Base-by-base conservation (phyloP, 2,888 invertebrate species). In the Unio pictorum region DNA sequence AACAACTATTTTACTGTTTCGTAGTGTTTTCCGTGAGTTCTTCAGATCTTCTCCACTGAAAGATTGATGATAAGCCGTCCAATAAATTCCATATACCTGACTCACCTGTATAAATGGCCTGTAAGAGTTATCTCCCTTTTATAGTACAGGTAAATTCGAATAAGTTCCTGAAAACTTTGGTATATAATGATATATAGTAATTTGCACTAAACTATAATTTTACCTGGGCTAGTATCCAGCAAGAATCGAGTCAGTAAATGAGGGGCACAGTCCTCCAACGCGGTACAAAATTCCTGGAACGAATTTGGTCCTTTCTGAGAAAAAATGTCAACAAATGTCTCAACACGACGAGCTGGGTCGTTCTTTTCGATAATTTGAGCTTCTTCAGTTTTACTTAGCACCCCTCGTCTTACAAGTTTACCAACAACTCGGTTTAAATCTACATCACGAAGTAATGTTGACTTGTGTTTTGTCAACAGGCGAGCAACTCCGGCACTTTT, bases 271-370 rank as follows among this genome's bases (percentile, higher is more conserved):
- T 84, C 82, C 73, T 89, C 88, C 61, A 89, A 81, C 78, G 82
- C 82, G 67, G 76, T 80, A 80, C 88, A 88, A 77, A 89, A 85
- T 66, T 86, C 87, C 26, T 84, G 82, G 78, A 89, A 88, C 62
- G 84, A 86, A 55, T 77, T 74, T 55, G 81, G 76, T 65, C 86
- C 87, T 75, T 88, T 89, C 64, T 78, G 79, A 11, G 84, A 83
- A 34, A 89, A 73, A 70, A 86, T 81, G 64, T 87, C 88, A 34
- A 89, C 77, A 76, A 89, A 81, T 55, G 80, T 69, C 45, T 88
- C 87, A n/a, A 84, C 79, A 30, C 84, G 79, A 59, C 75, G 78
- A 55, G 77, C 77, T 3, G 79, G 77, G 60, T 84, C 81, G 34
- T 67, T 63, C 28, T 76, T 78, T 34, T 79, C 80, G 30, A 83